These are phyloP conservation scores for Diorhabda elongata DNA, from an alignment of 1,140 invertebrate species.

Conservation along the genomic window DNA sequence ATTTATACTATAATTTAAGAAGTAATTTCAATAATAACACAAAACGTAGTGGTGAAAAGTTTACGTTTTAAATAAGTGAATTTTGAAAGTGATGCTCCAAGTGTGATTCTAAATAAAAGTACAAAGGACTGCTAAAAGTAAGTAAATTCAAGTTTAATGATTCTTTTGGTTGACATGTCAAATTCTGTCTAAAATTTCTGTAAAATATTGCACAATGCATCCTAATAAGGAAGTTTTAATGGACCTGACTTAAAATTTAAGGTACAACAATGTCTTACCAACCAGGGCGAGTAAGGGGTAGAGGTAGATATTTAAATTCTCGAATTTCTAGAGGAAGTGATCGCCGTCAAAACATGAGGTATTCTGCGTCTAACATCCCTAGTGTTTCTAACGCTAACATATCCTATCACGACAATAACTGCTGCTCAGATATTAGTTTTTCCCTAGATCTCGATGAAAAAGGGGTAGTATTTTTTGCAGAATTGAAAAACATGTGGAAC, in stretches of 20 bases:
- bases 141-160: not conserved
- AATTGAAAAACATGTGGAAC: slow-evolving; percentile 33
- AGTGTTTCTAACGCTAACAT: slow-evolving; percentile 19
- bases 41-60: not conserved
- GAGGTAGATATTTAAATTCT: slow-evolving; percentile 6
- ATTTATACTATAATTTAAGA: not conserved
- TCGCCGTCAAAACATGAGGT: not conserved
- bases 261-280: slow-evolving; percentile 9
- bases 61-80: too few species aligned
- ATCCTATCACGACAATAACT: slow-evolving; percentile 37
- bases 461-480: slow-evolving; percentile 26
- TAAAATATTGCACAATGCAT: not conserved
- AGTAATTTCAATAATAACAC: not conserved
- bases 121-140: not conserved
- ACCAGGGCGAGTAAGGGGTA: slow-evolving; percentile 14
- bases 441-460: slow-evolving; percentile 30
- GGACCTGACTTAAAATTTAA: not conserved
- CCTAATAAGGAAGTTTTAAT: too few species aligned
- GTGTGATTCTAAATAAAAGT: not conserved
- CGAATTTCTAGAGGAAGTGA: slow-evolving; percentile 5
- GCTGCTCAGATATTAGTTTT: slow-evolving; percentile 31
- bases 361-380: not conserved
- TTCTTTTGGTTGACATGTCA: not conserved
- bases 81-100: not conserved
- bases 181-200: not conserved